These are phyloP conservation scores for Holacanthella duospinosa DNA, from an alignment of 2,888 invertebrate genomes.

Conservation along the genomic window DNA sequence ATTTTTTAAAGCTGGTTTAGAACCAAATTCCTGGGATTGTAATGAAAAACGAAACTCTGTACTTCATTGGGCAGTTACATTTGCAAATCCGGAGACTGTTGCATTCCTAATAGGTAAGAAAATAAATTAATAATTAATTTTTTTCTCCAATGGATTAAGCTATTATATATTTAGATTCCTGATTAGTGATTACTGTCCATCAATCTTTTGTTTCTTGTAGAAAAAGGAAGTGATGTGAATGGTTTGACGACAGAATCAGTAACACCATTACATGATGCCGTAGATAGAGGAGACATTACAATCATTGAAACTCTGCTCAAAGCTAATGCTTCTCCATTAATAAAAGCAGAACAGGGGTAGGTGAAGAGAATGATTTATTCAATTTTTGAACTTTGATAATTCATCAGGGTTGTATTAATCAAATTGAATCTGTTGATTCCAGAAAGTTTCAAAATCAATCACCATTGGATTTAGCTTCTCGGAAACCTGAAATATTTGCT, in stretches of 20 bases:
- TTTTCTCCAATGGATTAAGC: background rate
- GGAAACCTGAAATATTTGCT: slow-evolving; percentile 40
- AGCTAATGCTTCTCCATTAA: slow-evolving; percentile 49
- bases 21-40: slow-evolving; percentile 52
- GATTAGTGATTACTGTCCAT: background rate
- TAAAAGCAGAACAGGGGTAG: slow-evolving; percentile 47
- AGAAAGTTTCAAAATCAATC: slow-evolving; percentile 43
- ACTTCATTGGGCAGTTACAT: slow-evolving; percentile 56
- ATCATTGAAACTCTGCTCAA: slow-evolving; percentile 49
- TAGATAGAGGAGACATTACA: slow-evolving; percentile 47
- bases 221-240: slow-evolving; percentile 51
- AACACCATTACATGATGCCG: slow-evolving; percentile 54
- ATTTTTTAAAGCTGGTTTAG: slow-evolving; percentile 50
- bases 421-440: slow-evolving; percentile 15
- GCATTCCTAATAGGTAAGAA: slow-evolving; percentile 50
- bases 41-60: slow-evolving; percentile 51
- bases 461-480: slow-evolving; percentile 42
- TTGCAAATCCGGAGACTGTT: slow-evolving; percentile 50
- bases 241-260: slow-evolving; percentile 50
- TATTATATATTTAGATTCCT: background rate
- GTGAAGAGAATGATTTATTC: background rate
- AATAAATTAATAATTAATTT: too few relatives aligned
- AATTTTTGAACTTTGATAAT: background rate
- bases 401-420: background rate
- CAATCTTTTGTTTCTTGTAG: slow-evolving; percentile 39